phyloP scores from a whole-genome alignment of 1,140 invertebrate genomes.

The Drosophila oshimai region DNA sequence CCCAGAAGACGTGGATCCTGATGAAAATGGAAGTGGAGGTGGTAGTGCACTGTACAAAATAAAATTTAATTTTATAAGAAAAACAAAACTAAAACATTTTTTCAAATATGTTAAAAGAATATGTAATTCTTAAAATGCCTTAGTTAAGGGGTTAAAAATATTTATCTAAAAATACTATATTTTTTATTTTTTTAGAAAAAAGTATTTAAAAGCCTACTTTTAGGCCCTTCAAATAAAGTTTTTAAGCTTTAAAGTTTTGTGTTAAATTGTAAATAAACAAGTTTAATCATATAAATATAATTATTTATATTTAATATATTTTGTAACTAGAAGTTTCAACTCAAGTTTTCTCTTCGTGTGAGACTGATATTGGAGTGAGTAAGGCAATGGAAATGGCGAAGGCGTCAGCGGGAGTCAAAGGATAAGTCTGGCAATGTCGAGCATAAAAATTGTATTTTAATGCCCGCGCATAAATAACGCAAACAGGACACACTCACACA shows the following conservation, averaged over 20 bases:
- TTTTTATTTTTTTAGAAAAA: too few relatives aligned
- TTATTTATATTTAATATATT: background rate
- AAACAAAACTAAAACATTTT: too few relatives aligned
- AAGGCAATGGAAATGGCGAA: conserved; percentile 26
- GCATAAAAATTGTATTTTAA: conserved; percentile 82
- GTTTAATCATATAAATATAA: too few relatives aligned
- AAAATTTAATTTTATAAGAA: background rate
- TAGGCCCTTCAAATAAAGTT: too few relatives aligned
- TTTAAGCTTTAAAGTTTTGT: too few relatives aligned
- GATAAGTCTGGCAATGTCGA: conserved; percentile 73
- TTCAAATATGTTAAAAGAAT: too few relatives aligned
- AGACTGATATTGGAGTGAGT: background rate
- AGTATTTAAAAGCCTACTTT: too few relatives aligned
- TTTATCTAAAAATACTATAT: too few relatives aligned
- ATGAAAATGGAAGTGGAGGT: conserved; percentile 10
- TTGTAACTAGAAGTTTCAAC: background rate
- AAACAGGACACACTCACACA: conserved; percentile 62
- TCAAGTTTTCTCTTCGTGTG: background rate
- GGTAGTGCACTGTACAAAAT: background rate
- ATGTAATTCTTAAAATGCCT: too few relatives aligned
- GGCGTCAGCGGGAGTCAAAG: conserved; percentile 62
- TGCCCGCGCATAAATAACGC: conserved; percentile 76
- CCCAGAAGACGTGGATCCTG: conserved; percentile 37
- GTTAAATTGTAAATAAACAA: too few relatives aligned
- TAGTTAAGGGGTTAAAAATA: too few relatives aligned